A percentile compares a stretch with the other conserved stretches of the same genome.
These are phyloP conservation scores for Conchocele bisecta DNA, from an alignment of 2,888 invertebrate species.

Conservation along the genomic window DNA sequence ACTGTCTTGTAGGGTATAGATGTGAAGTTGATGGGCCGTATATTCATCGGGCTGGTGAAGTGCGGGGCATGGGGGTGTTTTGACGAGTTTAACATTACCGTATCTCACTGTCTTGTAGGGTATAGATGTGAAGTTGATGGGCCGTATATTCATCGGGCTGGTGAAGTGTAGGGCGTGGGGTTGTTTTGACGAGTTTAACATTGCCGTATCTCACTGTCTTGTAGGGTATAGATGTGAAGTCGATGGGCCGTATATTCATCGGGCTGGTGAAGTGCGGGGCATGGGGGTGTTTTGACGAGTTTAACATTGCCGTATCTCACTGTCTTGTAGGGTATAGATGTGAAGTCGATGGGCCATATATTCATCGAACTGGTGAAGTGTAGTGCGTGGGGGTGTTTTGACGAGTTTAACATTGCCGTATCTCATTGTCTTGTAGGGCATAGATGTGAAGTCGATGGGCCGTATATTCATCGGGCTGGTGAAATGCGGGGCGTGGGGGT, in stretches of 20 bases:
- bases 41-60: slow-evolving; percentile 95
- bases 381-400: too few species aligned
- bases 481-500: slow-evolving; percentile 94
- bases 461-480: slow-evolving; percentile 96
- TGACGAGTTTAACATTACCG: slow-evolving; percentile 99
- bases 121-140: slow-evolving; percentile 97
- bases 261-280: slow-evolving; percentile 93
- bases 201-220: too few species aligned
- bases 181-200: too few species aligned
- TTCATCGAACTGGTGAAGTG: too few species aligned
- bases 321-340: too few species aligned
- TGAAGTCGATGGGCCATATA: too few species aligned
- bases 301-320: too few species aligned
- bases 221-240: slow-evolving; percentile 95
- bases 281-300: slow-evolving; percentile 99
- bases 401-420: too few species aligned
- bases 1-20: slow-evolving; percentile 99
- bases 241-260: slow-evolving; percentile 96
- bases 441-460: slow-evolving; percentile 97
- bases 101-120: slow-evolving; percentile 88
- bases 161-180: slow-evolving; percentile 94
- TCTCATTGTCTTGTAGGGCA: slow-evolving; percentile 86
- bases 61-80: slow-evolving; percentile 97
- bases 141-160: slow-evolving; percentile 94
- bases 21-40: slow-evolving; percentile 95